Conservation (phyloP, 2,113 vertebrate genomes). For the Xyliphius kryptos region DNA sequence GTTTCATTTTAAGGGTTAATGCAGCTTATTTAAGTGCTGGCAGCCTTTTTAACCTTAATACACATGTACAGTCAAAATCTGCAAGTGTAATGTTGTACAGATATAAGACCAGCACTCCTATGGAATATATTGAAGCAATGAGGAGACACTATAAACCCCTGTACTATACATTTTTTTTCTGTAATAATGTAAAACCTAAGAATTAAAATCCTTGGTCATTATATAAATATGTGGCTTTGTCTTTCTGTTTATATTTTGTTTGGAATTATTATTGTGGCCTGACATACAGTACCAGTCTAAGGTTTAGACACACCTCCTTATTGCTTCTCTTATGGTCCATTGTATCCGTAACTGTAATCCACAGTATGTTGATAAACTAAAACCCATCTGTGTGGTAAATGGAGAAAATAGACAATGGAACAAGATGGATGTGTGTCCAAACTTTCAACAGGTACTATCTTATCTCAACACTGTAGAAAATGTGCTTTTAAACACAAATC, state of each 20-base stretch:
- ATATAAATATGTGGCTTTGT: conserved; percentile 70
- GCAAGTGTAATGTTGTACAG: conserved; percentile 89
- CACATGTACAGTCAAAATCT: conserved; percentile 43
- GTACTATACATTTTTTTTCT: conserved; percentile 98
- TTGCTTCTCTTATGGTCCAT: too few relatives aligned
- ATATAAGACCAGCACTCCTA: conserved; percentile 97
- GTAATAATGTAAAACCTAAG: conserved; percentile 97
- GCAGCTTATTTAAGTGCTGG: conserved; percentile 89
- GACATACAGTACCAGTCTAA: too few relatives aligned
- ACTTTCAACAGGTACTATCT: too few relatives aligned
- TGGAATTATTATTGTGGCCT: too few relatives aligned
- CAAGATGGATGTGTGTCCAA: too few relatives aligned
- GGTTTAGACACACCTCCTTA: too few relatives aligned
- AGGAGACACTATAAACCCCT: conserved; percentile 91
- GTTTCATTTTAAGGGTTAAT: conserved; percentile 68
- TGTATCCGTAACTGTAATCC: too few relatives aligned
- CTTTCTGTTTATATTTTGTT: conserved; percentile 8
- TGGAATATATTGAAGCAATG: conserved; percentile 91
- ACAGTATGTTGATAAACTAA: too few relatives aligned
- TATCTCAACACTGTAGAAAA: too few relatives aligned
- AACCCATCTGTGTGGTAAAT: too few relatives aligned
- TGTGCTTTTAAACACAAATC: too few relatives aligned
- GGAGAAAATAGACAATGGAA: too few relatives aligned
- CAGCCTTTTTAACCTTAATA: conserved; percentile 88
- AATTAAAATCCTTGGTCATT: conserved; percentile 94